Conservation (phyloP, 2,888 invertebrate species). For the Melanchra persicariae region DNA sequence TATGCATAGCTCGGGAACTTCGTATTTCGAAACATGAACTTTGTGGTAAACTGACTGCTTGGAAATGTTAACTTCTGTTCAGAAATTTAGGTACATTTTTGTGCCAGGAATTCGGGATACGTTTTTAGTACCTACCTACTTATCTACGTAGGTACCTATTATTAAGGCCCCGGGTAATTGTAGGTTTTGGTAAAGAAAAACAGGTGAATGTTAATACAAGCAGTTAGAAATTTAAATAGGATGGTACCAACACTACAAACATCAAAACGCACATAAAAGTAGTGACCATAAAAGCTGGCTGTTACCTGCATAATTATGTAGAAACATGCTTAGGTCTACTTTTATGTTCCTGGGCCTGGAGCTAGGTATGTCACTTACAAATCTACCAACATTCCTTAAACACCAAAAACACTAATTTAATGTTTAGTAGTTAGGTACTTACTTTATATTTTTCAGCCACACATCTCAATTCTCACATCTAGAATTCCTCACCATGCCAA, state of each 20-base stretch:
- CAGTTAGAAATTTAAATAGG: constrained; percentile 2
- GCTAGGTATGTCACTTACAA: background rate
- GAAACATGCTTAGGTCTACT: background rate
- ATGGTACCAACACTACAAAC: background rate
- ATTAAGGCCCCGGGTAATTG: background rate
- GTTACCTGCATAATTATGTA: background rate
- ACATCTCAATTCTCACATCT: too few relatives aligned
- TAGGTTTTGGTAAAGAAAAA: background rate
- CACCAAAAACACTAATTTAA: background rate
- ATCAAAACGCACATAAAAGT: constrained; percentile 14
- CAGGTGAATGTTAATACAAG: constrained; percentile 20
- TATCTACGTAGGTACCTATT: background rate
- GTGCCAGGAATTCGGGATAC: background rate
- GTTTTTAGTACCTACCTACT: background rate
- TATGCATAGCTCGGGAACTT: constrained; percentile 7
- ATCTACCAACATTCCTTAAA: background rate
- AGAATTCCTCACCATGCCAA: background rate
- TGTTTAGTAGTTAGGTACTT: background rate
- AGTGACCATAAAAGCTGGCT: background rate
- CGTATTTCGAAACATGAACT: constrained; percentile 5
- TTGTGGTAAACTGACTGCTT: background rate
- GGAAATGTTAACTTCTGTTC: constrained; percentile 16
- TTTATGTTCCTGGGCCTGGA: constrained; percentile 1
- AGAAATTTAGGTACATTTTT: constrained; percentile 6
- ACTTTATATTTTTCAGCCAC: background rate